A percentile compares a stretch with the other conserved stretches of the same genome.
Evolutionary conservation across 1,140 invertebrate genomes (phyloP).

Genomic region (Papilio xuthus): DNA sequence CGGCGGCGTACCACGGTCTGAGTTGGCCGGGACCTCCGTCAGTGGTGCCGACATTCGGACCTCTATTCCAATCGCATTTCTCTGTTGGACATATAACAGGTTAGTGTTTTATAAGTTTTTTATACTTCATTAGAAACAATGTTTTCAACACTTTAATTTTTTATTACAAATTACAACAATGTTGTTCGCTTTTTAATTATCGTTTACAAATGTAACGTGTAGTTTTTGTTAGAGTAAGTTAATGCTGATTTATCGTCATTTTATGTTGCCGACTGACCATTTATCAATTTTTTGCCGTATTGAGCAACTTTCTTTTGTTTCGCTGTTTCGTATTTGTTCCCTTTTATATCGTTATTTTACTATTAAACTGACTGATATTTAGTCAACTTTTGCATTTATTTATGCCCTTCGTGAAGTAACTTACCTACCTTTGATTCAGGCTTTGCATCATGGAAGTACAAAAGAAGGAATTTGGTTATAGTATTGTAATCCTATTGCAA

Average conservation of each 20-base stretch:
- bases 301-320: neutral
- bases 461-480: too few relatives aligned
- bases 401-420: too few relatives aligned
- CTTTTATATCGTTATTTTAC: neutral
- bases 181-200: slow-evolving; percentile 7
- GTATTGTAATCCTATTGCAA: too few relatives aligned
- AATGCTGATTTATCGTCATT: slow-evolving; percentile 31
- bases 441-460: too few relatives aligned
- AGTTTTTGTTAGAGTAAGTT: slow-evolving; percentile 14
- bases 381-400: too few relatives aligned
- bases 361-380: too few relatives aligned
- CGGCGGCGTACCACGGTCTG: slow-evolving; percentile 83
- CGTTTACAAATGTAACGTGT: neutral
- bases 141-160: slow-evolving; percentile 14
- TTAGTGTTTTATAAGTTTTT: slow-evolving; percentile 55
- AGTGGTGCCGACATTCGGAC: slow-evolving; percentile 75
- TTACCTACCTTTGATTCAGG: too few relatives aligned
- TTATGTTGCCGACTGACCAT: slow-evolving; percentile 32
- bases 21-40: slow-evolving; percentile 79
- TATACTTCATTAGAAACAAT: slow-evolving; percentile 38
- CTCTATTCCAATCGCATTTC: slow-evolving; percentile 83
- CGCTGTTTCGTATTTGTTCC: neutral
- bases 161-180: neutral
- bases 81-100: slow-evolving; percentile 84
- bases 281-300: slow-evolving; percentile 33